Evolutionary conservation across 2,888 invertebrate genomes (phyloP), one percentile per base, ranked within the genome.

Genomic region (Dasysyrphus tricinctus): DNA sequence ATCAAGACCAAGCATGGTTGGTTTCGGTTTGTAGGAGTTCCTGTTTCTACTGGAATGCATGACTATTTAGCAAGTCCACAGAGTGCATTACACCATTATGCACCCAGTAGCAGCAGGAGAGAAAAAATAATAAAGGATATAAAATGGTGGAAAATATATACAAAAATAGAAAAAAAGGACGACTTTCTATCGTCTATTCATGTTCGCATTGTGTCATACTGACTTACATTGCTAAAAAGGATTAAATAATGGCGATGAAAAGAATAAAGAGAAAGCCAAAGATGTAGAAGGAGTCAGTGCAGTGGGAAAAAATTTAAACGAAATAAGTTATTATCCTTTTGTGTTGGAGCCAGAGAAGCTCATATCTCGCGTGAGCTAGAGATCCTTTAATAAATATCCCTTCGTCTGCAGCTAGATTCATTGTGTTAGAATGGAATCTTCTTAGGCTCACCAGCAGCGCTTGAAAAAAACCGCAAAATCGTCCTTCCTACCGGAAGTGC

Each of bases 191-290:
- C 65, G 76, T 63, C 81, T 77, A 85, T 85, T 85, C 77, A 77
- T 86, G 78, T 86, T 75, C 81, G 74, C 86, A 78, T 82, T 82
- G 77, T 86, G 86, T 86, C 78, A 86, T 79, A 86, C 86, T 86
- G 86, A 82, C 86, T 86, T 86, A 86, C 82, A 86, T 86, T 54
- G 72, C 78, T 75, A 75, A 63, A 78, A 79, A 79, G 78, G 72
- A 86, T 82, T 72, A 82, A 77, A 77, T 69, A 69, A 69, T 54
- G 51, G 69, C 67, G 34, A 73, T 47, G 9, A 29, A 63, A 12
- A 49, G 47, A 67, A 59, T 11, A 39, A 16, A 51, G 16, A 59
- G 56, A 59, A 77, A 37, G 37, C 56, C 24, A 47, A 39, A 47
- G 39, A 47, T n/a, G 19, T 29, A 37, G 54, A 59, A 51, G 59